These are phyloP conservation scores for Bergia sp. DNA, from an alignment of 92 coral and sea anemone species.

Conservation along the genomic window DNA sequence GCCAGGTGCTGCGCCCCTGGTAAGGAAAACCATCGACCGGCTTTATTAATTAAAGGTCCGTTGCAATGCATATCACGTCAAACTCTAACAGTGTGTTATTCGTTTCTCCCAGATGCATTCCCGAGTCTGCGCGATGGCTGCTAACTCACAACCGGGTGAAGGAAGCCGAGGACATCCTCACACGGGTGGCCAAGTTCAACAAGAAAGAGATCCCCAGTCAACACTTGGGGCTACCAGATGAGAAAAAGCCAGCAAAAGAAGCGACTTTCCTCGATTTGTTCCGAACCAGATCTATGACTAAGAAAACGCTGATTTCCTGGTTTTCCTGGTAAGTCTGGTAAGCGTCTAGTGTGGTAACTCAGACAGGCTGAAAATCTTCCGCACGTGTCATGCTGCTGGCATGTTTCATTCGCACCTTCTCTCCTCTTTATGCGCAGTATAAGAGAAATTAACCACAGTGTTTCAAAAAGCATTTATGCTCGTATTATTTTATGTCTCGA, in stretches of 20 bases:
- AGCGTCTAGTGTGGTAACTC: too few species aligned
- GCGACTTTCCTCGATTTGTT: constrained; percentile 87
- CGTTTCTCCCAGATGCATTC: constrained; percentile 64
- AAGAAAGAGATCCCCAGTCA: constrained; percentile 72
- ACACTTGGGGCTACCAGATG: constrained; percentile 73
- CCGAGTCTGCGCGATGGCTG: constrained; percentile 94
- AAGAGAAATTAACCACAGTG: background rate
- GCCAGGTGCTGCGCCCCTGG: too few species aligned
- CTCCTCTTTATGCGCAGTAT: background rate
- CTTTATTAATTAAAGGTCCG: too few species aligned
- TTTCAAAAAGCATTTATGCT: too few species aligned
- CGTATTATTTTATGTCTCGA: too few species aligned
- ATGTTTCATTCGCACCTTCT: background rate
- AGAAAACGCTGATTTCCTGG: constrained; percentile 89
- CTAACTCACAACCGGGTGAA: constrained; percentile 69
- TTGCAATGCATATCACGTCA: background rate
- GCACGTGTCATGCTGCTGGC: background rate
- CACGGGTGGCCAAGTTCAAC: constrained; percentile 81
- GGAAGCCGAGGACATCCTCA: constrained; percentile 72
- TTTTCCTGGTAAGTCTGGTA: constrained; percentile 79
- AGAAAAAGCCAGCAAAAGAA: constrained; percentile 56
- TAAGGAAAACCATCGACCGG: too few species aligned
- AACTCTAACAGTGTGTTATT: background rate
- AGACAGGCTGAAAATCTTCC: background rate
- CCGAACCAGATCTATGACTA: constrained; percentile 72